A percentile compares a stretch with the other conserved stretches of the same genome.
These are phyloP conservation scores for Apostichopus parvimensis DNA, from an alignment of 35 echinoderm and acorn worm genomes.

Conservation along the genomic window DNA sequence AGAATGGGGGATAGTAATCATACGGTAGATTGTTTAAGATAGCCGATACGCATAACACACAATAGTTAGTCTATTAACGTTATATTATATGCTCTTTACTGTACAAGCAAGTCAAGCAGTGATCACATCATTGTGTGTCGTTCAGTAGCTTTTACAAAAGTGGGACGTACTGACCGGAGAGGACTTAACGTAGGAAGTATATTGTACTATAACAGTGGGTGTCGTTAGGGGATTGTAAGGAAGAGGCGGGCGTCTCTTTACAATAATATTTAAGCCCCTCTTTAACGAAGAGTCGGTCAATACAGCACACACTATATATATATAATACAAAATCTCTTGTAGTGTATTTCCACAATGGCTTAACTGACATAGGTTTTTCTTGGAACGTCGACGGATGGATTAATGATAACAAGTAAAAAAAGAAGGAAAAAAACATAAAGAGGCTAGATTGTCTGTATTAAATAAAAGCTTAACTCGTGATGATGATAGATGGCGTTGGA, in stretches of 20 bases:
- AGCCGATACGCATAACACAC: neutral
- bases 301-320: neutral
- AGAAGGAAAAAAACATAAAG: too few species aligned
- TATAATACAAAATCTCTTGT: neutral
- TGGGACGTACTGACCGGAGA: neutral
- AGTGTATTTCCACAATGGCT: neutral
- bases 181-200: neutral
- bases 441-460: too few species aligned
- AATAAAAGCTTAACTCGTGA: too few species aligned
- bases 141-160: neutral
- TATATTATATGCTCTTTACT: neutral
- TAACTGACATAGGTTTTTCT: neutral
- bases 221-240: slow-evolving; percentile 7
- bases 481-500: too few species aligned
- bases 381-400: neutral
- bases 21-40: neutral
- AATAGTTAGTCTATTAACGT: neutral
- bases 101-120: too few species aligned
- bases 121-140: too few species aligned
- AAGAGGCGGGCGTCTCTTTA: slow-evolving; percentile 26
- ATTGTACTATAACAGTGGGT: slow-evolving; percentile 24
- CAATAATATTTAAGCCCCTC: neutral
- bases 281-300: neutral
- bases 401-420: too few species aligned
- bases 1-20: slow-evolving; percentile 39